A percentile compares a stretch with the other conserved stretches of the same genome.
Conservation (phyloP, 2,113 vertebrate species). For the Chaetorhynchus papuensis region DNA sequence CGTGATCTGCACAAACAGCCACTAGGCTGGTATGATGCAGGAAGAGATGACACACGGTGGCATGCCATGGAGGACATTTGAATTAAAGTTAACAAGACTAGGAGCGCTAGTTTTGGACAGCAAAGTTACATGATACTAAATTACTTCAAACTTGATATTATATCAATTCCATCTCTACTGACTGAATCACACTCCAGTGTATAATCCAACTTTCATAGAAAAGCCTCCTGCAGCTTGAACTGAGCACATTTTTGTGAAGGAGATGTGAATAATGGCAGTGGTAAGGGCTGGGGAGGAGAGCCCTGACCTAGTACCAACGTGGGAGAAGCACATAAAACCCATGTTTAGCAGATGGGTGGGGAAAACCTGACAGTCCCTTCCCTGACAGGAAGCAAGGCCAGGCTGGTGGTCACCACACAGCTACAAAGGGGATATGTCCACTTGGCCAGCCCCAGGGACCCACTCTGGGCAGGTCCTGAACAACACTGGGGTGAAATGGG, state of each 20-base stretch:
- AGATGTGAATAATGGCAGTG: neutral
- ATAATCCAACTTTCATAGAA: neutral
- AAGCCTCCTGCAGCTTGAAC: neutral
- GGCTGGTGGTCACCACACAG: neutral
- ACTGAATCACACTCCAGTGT: neutral
- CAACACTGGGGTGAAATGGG: accelerated
- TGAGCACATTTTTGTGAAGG: neutral
- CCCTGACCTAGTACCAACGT: neutral
- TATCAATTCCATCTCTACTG: neutral
- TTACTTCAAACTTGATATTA: neutral
- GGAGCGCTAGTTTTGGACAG: neutral
- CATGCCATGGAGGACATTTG: neutral
- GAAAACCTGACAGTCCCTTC: neutral
- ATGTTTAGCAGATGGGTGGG: accelerated
- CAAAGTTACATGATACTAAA: neutral
- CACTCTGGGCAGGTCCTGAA: neutral
- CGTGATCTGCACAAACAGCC: neutral
- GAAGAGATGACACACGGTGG: neutral
- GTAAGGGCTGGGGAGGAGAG: neutral
- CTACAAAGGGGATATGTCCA: accelerated
- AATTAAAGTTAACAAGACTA: neutral
- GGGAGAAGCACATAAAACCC: neutral
- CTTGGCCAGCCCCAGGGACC: neutral
- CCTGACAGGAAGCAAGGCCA: neutral
- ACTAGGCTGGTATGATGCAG: neutral